Evolutionary conservation across 2,113 vertebrate genomes (phyloP), one percentile per base, ranked within the genome.

Genomic region (Mungos mungo): DNA sequence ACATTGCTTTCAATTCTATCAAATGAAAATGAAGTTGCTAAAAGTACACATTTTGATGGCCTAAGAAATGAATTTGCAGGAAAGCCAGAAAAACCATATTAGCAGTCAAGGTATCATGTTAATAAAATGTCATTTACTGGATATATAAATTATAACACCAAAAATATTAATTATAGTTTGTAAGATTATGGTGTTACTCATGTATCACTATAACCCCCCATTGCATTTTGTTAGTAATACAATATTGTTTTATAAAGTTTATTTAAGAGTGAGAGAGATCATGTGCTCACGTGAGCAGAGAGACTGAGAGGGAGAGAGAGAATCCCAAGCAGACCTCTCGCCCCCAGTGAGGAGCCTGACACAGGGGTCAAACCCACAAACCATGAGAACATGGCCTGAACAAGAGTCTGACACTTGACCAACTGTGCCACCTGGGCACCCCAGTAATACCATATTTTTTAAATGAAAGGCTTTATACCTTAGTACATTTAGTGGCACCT

Each of bases 61-160:
- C 14, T 69, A 88, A 50, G 11, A 92, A 92, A 77, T 84, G 65
- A 83, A 71, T 95, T 33, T 45, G 2, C 50, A 93, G 77, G 80
- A 76, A 96, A 69, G 50, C 68, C 69, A 69, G 33, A 89, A 89
- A 88, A 88, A 41, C n/a, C 13, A 35, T 77, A 80, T 54, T 50
- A 35, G 45, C 35, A 83, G 81, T 76, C 60, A 88, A 92, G 5
- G 29, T 69, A 69, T 18, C 8, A 74, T 11, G 76, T 72, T 60
- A 76, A 47, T 60, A 87, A 82, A 66, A 54, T 47, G 45, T 82
- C 5, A 68, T 45, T 85, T 38, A 77, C 35, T 85, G 13, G 41
- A 54, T 82, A 14, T n/a, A 76, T 92, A 96, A 68, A 66, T 87
- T 96, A 81, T 90, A 79, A n/a, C 38, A 79, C 33, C 85, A 94